phyloP scores from a whole-genome alignment of 2,888 invertebrate genomes.

The Protodeltote pygarga region DNA sequence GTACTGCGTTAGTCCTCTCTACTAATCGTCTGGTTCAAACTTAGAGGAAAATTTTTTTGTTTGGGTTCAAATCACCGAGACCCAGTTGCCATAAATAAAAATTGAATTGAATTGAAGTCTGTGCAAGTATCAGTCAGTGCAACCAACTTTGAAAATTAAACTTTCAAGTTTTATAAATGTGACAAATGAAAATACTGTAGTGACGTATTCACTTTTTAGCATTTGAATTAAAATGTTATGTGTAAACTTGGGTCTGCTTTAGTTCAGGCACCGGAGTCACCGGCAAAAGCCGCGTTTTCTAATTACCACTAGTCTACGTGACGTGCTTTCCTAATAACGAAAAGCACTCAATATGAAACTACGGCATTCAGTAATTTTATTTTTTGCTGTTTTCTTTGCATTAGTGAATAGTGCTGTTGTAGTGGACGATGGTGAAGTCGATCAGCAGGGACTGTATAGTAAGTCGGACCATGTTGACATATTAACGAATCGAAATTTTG shows the following conservation, averaged over 20 bases:
- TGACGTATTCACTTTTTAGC: constrained; percentile 37
- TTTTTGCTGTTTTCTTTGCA: constrained; percentile 37
- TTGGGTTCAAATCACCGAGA: too few relatives aligned
- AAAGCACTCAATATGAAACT: constrained; percentile 40
- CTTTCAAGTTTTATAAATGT: too few relatives aligned
- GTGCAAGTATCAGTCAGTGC: too few relatives aligned
- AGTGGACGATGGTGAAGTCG: constrained; percentile 66
- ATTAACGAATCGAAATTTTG: constrained; percentile 90
- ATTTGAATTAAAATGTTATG: constrained; percentile 24
- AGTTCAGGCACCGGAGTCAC: constrained; percentile 39
- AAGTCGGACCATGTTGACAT: constrained; percentile 89
- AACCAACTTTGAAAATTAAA: too few relatives aligned
- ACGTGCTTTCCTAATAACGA: constrained; percentile 13
- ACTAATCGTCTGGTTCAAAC: too few relatives aligned
- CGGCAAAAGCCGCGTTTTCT: constrained; percentile 29
- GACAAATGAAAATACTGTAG: constrained; percentile 4
- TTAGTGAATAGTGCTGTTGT: constrained; percentile 64
- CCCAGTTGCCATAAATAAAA: too few relatives aligned
- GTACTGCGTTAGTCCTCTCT: too few relatives aligned
- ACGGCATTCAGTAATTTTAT: constrained; percentile 38
- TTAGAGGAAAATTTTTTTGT: too few relatives aligned
- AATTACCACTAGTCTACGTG: constrained; percentile 1
- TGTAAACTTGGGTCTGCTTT: constrained; percentile 15
- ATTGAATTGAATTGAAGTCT: too few relatives aligned
- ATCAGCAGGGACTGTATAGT: constrained; percentile 88